phyloP scores from a whole-genome alignment of 1,140 invertebrate genomes.

The Drosophila truncata region DNA sequence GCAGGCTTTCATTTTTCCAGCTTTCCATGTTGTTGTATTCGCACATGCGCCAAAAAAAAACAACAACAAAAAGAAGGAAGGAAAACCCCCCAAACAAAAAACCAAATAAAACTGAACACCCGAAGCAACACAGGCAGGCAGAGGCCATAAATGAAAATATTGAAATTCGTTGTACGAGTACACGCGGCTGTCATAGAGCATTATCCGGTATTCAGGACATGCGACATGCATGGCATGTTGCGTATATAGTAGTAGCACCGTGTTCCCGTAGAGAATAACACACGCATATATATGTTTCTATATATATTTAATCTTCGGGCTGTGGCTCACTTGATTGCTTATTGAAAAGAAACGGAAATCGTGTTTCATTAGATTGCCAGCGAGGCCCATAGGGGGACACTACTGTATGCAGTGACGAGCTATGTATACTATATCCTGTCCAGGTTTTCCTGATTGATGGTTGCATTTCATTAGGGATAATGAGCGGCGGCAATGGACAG shows the following conservation, averaged over 20 bases:
- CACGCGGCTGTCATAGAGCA: constrained; percentile 42
- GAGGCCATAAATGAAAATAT: constrained; percentile 52
- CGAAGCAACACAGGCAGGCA: constrained; percentile 12
- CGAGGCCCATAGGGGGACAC: constrained; percentile 19
- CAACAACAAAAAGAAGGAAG: not conserved
- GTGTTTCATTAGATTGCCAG: constrained; percentile 32
- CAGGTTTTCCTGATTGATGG: constrained; percentile 45
- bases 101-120: constrained; percentile 17
- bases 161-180: constrained; percentile 45
- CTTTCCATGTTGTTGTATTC: constrained; percentile 44
- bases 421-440: constrained; percentile 5
- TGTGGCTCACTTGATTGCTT: constrained; percentile 52
- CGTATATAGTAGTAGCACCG: constrained; percentile 1
- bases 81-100: constrained; percentile 4
- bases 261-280: constrained; percentile 2
- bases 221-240: constrained; percentile 45
- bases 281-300: not conserved
- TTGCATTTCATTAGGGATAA: constrained; percentile 58
- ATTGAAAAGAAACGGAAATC: constrained; percentile 49
- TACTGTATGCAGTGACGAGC: constrained; percentile 3
- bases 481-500: constrained; percentile 27
- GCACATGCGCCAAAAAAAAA: constrained; percentile 48
- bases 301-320: constrained; percentile 39
- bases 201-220: constrained; percentile 51
- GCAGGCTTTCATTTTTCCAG: constrained; percentile 38